A percentile compares a stretch with the other conserved stretches of the same genome.
Conservation (phyloP, 2,797 vertebrate species). For the Varecia variegata region DNA sequence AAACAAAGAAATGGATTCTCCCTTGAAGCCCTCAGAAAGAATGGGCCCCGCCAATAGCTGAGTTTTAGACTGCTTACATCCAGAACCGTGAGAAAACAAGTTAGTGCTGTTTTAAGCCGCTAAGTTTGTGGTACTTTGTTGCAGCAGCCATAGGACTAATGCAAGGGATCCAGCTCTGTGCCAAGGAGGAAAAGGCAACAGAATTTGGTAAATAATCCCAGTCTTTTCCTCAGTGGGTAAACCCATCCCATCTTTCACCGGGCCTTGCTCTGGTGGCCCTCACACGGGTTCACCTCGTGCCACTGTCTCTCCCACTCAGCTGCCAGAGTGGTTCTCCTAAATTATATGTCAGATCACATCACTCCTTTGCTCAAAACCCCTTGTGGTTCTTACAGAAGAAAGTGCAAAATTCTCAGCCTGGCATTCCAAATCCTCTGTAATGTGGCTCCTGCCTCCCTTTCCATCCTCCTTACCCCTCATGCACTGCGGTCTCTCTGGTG, state of each 20-base stretch:
- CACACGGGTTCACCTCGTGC: background rate
- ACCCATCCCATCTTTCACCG: background rate
- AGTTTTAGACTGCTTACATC: background rate
- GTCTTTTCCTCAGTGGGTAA: background rate
- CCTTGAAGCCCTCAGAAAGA: background rate
- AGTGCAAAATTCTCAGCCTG: background rate
- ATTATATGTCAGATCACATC: background rate
- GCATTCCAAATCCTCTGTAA: background rate
- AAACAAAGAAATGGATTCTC: background rate
- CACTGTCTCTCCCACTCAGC: background rate
- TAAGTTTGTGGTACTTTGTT: background rate
- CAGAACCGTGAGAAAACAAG: background rate
- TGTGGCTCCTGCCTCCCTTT: background rate
- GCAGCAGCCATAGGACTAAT: background rate
- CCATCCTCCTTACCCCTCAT: background rate
- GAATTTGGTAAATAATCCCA: background rate
- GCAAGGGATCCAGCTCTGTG: background rate
- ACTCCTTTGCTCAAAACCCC: background rate
- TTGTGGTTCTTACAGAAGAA: background rate
- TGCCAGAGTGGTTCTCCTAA: background rate
- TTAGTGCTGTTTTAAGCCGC: background rate
- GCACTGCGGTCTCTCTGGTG: accelerated
- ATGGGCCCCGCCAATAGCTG: background rate
- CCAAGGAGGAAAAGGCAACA: background rate
- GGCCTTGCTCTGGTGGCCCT: background rate